Percentiles rank a stretch among this genome's conserved stretches.
Conservation (phyloP, 2,888 invertebrate genomes). For the Lycocerus yunnanus region DNA sequence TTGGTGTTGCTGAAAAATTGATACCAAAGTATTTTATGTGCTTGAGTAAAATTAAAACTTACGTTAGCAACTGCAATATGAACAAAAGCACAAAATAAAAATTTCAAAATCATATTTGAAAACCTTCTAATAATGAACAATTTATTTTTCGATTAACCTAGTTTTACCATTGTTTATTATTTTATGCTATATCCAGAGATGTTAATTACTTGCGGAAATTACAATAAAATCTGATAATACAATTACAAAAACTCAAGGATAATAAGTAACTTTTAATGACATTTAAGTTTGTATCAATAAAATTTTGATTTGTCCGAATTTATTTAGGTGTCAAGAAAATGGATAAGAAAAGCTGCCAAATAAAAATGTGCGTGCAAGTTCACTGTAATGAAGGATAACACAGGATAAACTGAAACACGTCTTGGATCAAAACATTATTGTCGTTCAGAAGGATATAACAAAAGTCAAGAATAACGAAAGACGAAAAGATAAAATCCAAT, state of each 20-base stretch:
- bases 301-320: neutral
- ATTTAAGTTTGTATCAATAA: neutral
- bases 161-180: neutral
- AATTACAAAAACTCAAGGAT: neutral
- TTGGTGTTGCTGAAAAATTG: neutral
- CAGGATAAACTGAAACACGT: constrained; percentile 16
- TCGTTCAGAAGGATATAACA: neutral
- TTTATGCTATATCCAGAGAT: neutral
- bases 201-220: neutral
- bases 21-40: neutral
- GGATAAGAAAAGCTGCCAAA: neutral
- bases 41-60: neutral
- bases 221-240: no score
- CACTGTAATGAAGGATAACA: constrained; percentile 19
- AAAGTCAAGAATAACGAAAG: neutral
- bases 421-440: constrained; percentile 14
- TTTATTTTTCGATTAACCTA: neutral
- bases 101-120: neutral
- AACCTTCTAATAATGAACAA: neutral
- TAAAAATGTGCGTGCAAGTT: constrained; percentile 12
- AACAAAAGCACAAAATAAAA: no score
- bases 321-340: neutral
- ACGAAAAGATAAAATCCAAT: neutral
- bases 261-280: neutral
- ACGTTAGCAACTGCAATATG: neutral